Evolutionary conservation across 2,113 vertebrate genomes (phyloP), one percentile per base, ranked within the genome.

Genomic region (Gallinago paraguaiae): DNA sequence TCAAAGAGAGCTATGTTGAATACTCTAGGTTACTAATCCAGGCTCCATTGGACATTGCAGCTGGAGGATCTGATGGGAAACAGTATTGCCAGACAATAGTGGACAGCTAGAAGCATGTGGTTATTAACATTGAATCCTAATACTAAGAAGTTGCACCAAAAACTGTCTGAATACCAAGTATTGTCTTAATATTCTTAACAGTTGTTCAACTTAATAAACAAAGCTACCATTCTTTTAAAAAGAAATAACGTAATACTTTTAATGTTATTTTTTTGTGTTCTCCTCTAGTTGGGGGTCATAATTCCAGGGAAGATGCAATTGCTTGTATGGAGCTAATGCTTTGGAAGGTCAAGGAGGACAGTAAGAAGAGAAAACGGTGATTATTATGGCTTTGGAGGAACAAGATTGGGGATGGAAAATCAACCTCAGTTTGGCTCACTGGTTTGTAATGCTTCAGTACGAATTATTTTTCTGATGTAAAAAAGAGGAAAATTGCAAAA

Each of bases 241-340:
- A 57, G 16, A 53, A 76, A 41, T 81, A 63, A 27, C 41, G 7
- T 81, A 65, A 60, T 11, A 41, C 37, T 80, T 30, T 74, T 28
- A 22, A 19, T 8, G 5, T 45, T 11, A 39, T 39, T 87, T 60
- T 13, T 12, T 45, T 41, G 35, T 82, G 3, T 77, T 60, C 17
- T 53, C 4, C 11, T 63, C 25, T 82, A 98, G 98, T 97, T 92
- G 95, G 45, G 94, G 98, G 98, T 51, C 98, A 98, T 33, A 97
- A 98, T 95, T 98, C 98, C 67, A 98, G 93, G 56, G 98, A 98
- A 68, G 98, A 98, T 48, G 98, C 98, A 39, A 53, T 83, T 7
- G 97, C 98, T n/a, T 99, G 97, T 88, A 98, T 99, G 98, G 98
- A 98, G 70, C 97, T 99, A 15, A 98, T 98, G 93, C 89, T 99